Conservation (phyloP, 2,113 vertebrate genomes). For the Anthoscopus minutus region DNA sequence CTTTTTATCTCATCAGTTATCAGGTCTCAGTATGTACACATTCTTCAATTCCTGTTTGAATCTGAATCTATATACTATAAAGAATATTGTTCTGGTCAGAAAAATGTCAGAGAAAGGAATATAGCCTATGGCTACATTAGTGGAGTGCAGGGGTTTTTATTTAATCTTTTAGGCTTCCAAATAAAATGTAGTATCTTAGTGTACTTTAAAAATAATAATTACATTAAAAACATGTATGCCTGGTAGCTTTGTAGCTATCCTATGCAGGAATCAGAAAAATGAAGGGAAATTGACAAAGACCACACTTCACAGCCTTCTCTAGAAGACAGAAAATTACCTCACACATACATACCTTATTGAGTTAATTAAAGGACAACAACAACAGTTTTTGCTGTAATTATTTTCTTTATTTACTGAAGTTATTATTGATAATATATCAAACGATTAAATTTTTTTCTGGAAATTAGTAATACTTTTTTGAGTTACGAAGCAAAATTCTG, state of each 20-base stretch:
- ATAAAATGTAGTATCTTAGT: neutral
- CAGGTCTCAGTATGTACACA: neutral
- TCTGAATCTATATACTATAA: neutral
- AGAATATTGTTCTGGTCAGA: neutral
- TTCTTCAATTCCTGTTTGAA: neutral
- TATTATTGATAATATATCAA: neutral
- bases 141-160: neutral
- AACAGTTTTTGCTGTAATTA: neutral
- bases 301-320: neutral
- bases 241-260: neutral
- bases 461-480: neutral
- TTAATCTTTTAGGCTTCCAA: neutral
- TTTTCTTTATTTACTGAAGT: neutral
- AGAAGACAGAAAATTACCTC: neutral
- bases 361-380: neutral
- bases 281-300: fast-evolving
- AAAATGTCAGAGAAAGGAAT: neutral
- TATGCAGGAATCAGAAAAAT: neutral
- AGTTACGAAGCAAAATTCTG: neutral
- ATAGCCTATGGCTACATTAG: neutral
- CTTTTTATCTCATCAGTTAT: neutral
- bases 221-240: neutral
- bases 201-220: neutral
- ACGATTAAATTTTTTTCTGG: neutral
- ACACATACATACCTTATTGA: neutral